Evolutionary conservation across 2,888 invertebrate genomes (phyloP).

Genomic region (Abrostola tripartita): DNA sequence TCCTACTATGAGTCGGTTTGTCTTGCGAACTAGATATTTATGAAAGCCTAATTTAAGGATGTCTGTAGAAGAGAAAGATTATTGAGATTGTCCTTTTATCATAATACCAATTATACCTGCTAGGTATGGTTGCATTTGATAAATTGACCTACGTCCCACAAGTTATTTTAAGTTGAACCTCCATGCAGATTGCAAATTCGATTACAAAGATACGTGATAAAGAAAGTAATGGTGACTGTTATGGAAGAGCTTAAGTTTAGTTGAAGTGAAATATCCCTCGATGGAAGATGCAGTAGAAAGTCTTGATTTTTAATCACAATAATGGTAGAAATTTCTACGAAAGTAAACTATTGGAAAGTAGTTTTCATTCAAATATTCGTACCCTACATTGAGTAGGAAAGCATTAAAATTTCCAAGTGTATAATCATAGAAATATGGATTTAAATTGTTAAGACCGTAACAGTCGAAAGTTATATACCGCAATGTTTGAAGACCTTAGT

Average conservation of each 20-base stretch:
- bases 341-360: conserved; percentile 49
- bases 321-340: conserved; percentile 38
- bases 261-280: background rate
- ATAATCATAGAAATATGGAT: conserved; percentile 32
- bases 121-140: too few relatives aligned
- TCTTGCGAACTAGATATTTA: conserved; percentile 1
- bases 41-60: conserved; percentile 1
- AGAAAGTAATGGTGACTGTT: too few relatives aligned
- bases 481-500: too few relatives aligned
- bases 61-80: too few relatives aligned
- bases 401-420: conserved; percentile 15
- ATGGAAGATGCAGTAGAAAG: conserved; percentile 19
- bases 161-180: too few relatives aligned
- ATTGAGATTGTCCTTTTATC: too few relatives aligned
- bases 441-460: conserved; percentile 3
- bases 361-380: conserved; percentile 27
- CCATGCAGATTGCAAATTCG: too few relatives aligned
- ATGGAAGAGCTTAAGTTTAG: background rate
- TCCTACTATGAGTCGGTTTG: conserved; percentile 17
- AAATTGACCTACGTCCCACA: too few relatives aligned
- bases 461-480: conserved; percentile 16
- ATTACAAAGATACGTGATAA: too few relatives aligned
- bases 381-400: conserved; percentile 40
- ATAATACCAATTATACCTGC: too few relatives aligned
- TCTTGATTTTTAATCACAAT: conserved; percentile 31